Evolutionary conservation across 1,140 invertebrate species (phyloP), one percentile per base, ranked within the genome.

Genomic region (Liolophura sinensis): DNA sequence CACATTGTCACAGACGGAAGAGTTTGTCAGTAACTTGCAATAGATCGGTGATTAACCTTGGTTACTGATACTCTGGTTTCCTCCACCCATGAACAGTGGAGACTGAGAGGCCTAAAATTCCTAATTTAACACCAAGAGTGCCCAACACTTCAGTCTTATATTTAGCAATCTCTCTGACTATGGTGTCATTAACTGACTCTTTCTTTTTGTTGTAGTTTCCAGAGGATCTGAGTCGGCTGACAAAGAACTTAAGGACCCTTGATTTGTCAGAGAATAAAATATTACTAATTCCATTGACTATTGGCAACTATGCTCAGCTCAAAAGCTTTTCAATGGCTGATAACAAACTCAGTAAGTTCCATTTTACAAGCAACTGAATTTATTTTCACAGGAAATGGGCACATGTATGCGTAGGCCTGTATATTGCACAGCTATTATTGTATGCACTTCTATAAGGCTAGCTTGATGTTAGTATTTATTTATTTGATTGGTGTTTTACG

Each of bases 211-310:
- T 77, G 16, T 65, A 87, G 83, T 81, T 88, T 74, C 86, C 86
- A 56, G 74, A 75, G 59, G 84, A 86, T 47, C 67, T 87, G n/a
- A 71, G 81, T 48, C 75, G 77, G 71, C 59, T 89, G 20, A 78
- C 81, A n/a, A 88, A 89, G 63, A 87, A 90, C 24, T 81, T 98
- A 49, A 88, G 96, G 69, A 97, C 91, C 27, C 85, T 97, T 62
- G 96, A 99, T 83, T 79, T 99, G 40, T 96, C 95, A 0, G 89
- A 93, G 64, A 99, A 99, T 83, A 93, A 91, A 84, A 91, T 99
- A 72, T 81, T 88, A 24, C 76, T 77, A 15, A 82, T 98, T 31
- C 92, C 95, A 0, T 85, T 90, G 16, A 89, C 91, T 70, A 91
- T 99, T 66, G 90, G 89, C 22, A 87, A 88, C n/a, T 94, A 97